Conservation (phyloP, 2,797 vertebrate species). For the Enteromius treurensis region DNA sequence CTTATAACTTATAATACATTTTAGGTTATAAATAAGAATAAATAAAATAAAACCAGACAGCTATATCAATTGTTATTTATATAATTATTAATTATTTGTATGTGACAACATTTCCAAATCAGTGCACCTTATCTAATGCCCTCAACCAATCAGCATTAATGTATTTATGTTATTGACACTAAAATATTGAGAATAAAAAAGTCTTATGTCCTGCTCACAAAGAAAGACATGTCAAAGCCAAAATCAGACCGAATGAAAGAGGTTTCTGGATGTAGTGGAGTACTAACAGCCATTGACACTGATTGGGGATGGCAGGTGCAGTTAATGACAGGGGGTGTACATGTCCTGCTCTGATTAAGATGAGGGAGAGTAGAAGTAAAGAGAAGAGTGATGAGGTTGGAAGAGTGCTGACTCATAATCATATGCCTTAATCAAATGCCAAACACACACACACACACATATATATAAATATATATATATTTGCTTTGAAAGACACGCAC, state of each 20-base stretch:
- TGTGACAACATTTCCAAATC: not conserved
- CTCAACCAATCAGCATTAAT: not conserved
- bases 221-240: conserved; percentile 16
- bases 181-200: too few species aligned
- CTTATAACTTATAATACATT: not conserved
- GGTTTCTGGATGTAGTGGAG: conserved; percentile 15
- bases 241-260: conserved; percentile 44
- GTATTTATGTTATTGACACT: conserved; percentile 60
- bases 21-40: not conserved
- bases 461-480: not conserved
- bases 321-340: conserved; percentile 66
- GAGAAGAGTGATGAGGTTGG: conserved; percentile 50
- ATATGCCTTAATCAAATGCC: conserved; percentile 55
- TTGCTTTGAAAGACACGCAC: conserved; percentile 40
- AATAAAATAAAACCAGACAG: not conserved
- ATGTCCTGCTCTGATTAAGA: conserved; percentile 48
- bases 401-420: conserved; percentile 63
- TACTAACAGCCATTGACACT: conserved; percentile 71
- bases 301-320: conserved; percentile 74
- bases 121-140: not conserved
- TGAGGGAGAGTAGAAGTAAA: conserved; percentile 10
- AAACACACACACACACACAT: conserved; percentile 2
- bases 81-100: not conserved
- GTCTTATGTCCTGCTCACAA: conserved; percentile 16
- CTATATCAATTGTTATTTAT: not conserved